Base-by-base conservation (phyloP, 2,113 vertebrate species). In the Oreocharis arfaki region DNA sequence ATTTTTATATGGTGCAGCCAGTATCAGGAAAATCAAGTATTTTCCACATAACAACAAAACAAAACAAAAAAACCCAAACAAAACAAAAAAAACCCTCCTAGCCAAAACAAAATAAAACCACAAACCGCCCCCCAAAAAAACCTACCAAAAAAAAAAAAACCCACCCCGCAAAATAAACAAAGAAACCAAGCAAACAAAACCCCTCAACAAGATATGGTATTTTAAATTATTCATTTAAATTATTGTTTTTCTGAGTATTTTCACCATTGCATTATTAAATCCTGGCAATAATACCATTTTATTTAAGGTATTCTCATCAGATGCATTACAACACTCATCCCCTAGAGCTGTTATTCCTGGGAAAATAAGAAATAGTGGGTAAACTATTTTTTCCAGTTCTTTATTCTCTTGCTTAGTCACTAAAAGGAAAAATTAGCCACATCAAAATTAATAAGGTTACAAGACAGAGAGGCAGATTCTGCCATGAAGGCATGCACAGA, bases 281-380 rank as follows among this genome's bases (percentile, higher is more conserved):
- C 28, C 50, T 85, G 59, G 59, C 24, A 83, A 92, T 53, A 96
- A 65, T 47, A 70, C 16, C 1, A 49, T 67, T 93, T 93, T 94
- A 85, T 95, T 97, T 92, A 93, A 92, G 65, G 50, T 89, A 53
- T 42, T 95, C 46, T 79, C 69, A 78, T 76, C 42, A 80, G 60
- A 84, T 90, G 42, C 59, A 89, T 84, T 41, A 73, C 39, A 95
- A 90, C 24, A 60, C 9, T 69, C 63, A 55, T 64, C 13, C 44
- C 70, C 63, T 69, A 79, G 55, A 75, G 39, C 32, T 82, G 42
- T 53, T 79, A 76, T 88, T 87, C 42, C 53, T 52, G 24, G 28
- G 59, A 69, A 84, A 90, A 50, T n/a, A 71, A 60, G 37, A 74
- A 87, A 68, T 2, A 11, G 22, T n/a, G 7, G 27, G 7, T 2